A percentile compares a stretch with the other conserved stretches of the same genome.
Conservation (phyloP, 2,888 invertebrate species). For the Serripes groenlandicus region DNA sequence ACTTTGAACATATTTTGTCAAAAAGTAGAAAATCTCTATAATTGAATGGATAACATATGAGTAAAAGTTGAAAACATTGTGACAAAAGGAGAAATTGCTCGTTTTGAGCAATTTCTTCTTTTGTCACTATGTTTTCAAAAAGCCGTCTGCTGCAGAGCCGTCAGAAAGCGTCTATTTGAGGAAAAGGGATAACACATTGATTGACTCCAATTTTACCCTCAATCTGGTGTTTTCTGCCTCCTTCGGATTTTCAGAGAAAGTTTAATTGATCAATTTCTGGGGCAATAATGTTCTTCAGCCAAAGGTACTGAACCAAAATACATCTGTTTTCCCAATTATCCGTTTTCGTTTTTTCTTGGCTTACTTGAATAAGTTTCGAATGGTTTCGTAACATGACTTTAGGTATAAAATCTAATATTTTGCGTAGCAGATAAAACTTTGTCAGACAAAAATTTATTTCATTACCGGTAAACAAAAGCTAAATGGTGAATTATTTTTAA, state of each 20-base stretch:
- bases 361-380: neutral
- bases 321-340: slow-evolving; percentile 55
- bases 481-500: no score
- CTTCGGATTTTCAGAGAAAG: slow-evolving; percentile 9
- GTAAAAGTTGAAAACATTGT: neutral
- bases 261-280: slow-evolving; percentile 25
- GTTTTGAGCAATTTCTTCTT: neutral
- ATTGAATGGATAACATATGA: neutral
- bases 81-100: neutral
- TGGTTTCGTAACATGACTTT: no score
- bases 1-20: neutral
- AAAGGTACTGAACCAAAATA: slow-evolving; percentile 30
- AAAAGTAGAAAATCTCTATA: neutral
- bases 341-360: neutral
- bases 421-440: no score
- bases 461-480: no score
- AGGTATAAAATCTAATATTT: neutral
- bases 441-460: no score
- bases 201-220: neutral
- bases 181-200: neutral
- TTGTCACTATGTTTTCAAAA: neutral
- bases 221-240: neutral
- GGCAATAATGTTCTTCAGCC: slow-evolving; percentile 28
- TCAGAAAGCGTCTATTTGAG: neutral
- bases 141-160: neutral